A percentile compares a stretch with the other conserved stretches of the same genome.
Conservation (phyloP, 1,140 invertebrate species). For the Cataglyphis hispanica region DNA sequence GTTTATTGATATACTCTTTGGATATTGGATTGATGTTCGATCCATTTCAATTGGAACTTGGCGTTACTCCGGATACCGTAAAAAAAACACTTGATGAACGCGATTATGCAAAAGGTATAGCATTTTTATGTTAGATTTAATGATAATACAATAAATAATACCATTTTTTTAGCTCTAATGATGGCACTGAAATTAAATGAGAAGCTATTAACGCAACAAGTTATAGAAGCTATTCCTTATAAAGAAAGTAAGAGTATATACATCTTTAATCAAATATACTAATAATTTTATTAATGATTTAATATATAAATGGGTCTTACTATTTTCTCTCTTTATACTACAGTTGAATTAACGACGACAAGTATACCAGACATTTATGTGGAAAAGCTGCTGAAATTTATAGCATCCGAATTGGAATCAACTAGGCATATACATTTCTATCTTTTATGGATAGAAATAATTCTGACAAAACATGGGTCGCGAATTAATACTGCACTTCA, state of each 20-base stretch:
- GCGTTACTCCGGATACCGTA: constrained; percentile 92
- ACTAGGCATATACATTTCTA: constrained; percentile 96
- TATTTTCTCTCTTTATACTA: constrained; percentile 80
- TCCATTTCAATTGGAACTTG: constrained; percentile 94
- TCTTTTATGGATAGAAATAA: constrained; percentile 91
- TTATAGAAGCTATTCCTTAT: constrained; percentile 94
- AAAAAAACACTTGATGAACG: constrained; percentile 88
- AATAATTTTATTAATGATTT: constrained; percentile 33
- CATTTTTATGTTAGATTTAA: constrained; percentile 23
- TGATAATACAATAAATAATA: constrained; percentile 43
- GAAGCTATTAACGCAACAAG: constrained; percentile 91
- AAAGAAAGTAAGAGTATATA: constrained; percentile 90
- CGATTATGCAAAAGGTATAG: constrained; percentile 89
- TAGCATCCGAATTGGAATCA: constrained; percentile 91
- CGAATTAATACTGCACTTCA: constrained; percentile 86
- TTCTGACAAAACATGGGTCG: constrained; percentile 89
- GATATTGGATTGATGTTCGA: constrained; percentile 93
- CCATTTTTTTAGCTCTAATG: constrained; percentile 90
- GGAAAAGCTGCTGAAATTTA: constrained; percentile 90
- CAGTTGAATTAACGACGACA: constrained; percentile 92
- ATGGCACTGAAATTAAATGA: constrained; percentile 96
- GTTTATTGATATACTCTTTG: constrained; percentile 96
- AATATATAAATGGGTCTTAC: constrained; percentile 9
- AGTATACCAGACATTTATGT: constrained; percentile 92
- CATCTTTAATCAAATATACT: background rate